Base-by-base conservation (phyloP, 2,113 vertebrate genomes). In the Cyanistes caeruleus region DNA sequence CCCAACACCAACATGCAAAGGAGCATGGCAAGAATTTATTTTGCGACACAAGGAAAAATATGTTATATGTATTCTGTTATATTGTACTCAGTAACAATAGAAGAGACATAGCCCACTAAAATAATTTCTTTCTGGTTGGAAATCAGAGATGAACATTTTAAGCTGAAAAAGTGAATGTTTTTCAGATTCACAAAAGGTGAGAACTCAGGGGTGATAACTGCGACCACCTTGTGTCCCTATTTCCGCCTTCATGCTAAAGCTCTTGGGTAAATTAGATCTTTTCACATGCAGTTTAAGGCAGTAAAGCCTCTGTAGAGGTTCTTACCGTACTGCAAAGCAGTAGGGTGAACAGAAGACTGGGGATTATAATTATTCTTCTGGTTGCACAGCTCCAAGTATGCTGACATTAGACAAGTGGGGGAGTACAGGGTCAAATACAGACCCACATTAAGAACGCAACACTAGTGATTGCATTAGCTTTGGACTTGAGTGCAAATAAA, bases 391-490 rank as follows among this genome's bases (percentile, higher is more conserved):
- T 87, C n/a, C 37, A 69, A 76, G 51, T 14, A 43, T 0, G 0
- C n/a, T 84, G 44, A 41, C 25, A 49, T 22, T 18, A 78, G 89
- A 35, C 30, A 64, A 55, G 13, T 33, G 75, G 79, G 8, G 14
- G 49, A 79, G 22, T 10, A 44, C 20, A 62, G n/a, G 23, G 18
- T 65, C 62, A 82, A 28, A 69, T 15, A 46, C 2, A 58, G 8
- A 31, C 12, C 41, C 35, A 22, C 1, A 0, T 46, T 58, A 60
- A 68, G 69, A 78, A 69, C 0, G 0, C 22, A 46, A 13, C 25
- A 16, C 6, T 15, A 15, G 13, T 60, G 52, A 92, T 75, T 58
- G 52, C 24, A 41, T 67, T 91, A 52, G 11, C 33, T 75, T 81
- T 68, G 59, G 25, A 56, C 49, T 58, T 60, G 65, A 75, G 13